phyloP scores from a whole-genome alignment of 2,888 invertebrate genomes.

The Timandra comae region DNA sequence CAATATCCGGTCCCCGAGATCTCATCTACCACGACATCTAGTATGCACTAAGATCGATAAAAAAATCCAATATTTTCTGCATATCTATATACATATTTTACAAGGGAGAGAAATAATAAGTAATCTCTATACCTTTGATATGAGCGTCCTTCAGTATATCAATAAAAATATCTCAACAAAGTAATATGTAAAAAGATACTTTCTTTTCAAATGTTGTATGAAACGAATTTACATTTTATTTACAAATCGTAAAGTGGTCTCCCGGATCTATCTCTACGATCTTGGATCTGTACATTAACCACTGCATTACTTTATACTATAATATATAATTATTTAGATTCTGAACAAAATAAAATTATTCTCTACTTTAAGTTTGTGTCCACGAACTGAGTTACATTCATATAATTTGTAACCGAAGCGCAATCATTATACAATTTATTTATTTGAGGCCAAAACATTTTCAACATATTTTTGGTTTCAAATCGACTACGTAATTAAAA shows the following conservation, averaged over 20 bases:
- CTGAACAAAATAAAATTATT: too few relatives aligned
- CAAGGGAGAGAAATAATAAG: constrained; percentile 67
- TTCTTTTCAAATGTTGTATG: constrained; percentile 32
- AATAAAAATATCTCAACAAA: constrained; percentile 45
- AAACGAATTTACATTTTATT: constrained; percentile 47
- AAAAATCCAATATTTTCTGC: constrained; percentile 47
- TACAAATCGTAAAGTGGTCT: constrained; percentile 36
- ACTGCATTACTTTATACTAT: too few relatives aligned
- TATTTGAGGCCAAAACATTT: too few relatives aligned
- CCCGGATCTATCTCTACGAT: neutral
- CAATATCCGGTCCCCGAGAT: constrained; percentile 42
- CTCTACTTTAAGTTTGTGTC: too few relatives aligned
- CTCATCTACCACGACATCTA: constrained; percentile 44
- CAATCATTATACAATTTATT: too few relatives aligned
- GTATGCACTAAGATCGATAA: constrained; percentile 50
- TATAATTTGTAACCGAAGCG: too few relatives aligned
- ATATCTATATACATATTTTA: constrained; percentile 73
- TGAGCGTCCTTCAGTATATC: constrained; percentile 59
- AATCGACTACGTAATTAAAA: too few relatives aligned
- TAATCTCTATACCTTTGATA: constrained; percentile 69
- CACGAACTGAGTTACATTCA: too few relatives aligned
- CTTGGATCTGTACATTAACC: too few relatives aligned
- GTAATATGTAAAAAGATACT: constrained; percentile 30
- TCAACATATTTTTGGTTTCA: too few relatives aligned
- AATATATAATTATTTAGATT: too few relatives aligned